Conservation (phyloP, 2,888 invertebrate species). For the Pseudococcus longispinus region DNA sequence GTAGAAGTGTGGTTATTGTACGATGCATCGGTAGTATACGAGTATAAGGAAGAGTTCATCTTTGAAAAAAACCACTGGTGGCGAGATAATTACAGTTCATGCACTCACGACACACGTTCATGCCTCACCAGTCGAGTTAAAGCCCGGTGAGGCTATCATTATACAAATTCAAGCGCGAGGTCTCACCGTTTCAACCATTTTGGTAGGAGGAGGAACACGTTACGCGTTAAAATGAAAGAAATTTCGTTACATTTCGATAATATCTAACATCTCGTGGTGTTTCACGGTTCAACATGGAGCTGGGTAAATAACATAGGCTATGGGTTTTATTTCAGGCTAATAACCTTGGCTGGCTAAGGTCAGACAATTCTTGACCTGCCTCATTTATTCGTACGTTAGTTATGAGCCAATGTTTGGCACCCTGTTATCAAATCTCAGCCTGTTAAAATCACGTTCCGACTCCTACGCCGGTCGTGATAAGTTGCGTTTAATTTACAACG, state of each 20-base stretch:
- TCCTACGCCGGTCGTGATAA: slow-evolving; percentile 33
- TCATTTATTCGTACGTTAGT: slow-evolving; percentile 53
- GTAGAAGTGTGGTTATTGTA: background rate
- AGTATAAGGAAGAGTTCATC: slow-evolving; percentile 6
- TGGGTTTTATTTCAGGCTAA: slow-evolving; percentile 41
- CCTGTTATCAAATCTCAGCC: slow-evolving; percentile 53
- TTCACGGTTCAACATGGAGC: background rate
- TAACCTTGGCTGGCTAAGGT: slow-evolving; percentile 54
- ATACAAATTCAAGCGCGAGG: slow-evolving; percentile 13
- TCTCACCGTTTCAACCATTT: background rate
- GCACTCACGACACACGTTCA: slow-evolving; percentile 38
- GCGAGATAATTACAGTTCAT: slow-evolving; percentile 37
- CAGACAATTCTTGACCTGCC: slow-evolving; percentile 56
- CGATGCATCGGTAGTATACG: background rate
- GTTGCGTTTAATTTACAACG: slow-evolving; percentile 14
- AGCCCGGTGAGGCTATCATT: background rate
- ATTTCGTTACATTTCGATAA: slow-evolving; percentile 35
- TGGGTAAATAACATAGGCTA: background rate
- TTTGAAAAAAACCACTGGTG: background rate
- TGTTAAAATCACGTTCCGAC: slow-evolving; percentile 51
- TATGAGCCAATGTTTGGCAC: slow-evolving; percentile 50
- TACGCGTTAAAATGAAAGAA: slow-evolving; percentile 1
- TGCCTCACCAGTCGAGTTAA: background rate
- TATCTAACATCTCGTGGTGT: background rate
- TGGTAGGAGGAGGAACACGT: background rate